A percentile compares a stretch with the other conserved stretches of the same genome.
Evolutionary conservation across 2,113 vertebrate species (phyloP).

Genomic region (Leucopsar rothschildi): DNA sequence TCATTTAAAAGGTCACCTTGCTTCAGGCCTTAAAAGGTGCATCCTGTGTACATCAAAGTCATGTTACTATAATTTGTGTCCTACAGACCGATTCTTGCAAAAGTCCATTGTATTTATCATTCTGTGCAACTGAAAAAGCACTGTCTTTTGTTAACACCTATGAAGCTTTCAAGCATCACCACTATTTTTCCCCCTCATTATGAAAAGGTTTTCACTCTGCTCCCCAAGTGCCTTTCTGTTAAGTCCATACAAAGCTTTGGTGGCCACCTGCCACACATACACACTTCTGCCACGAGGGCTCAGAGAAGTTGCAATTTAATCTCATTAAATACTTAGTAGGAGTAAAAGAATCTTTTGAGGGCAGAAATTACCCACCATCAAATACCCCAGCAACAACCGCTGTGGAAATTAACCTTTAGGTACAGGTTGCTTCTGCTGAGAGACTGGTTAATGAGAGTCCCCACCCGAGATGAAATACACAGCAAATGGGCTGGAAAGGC

Average conservation of each 20-base stretch:
- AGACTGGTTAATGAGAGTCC: constrained; percentile 38
- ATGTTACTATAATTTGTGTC: background rate
- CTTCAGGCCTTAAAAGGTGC: background rate
- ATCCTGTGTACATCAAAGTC: background rate
- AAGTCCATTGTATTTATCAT: constrained; percentile 55
- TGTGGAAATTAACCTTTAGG: constrained; percentile 58
- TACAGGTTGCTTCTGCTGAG: constrained; percentile 27
- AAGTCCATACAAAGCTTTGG: constrained; percentile 47
- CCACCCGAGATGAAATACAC: constrained; percentile 59
- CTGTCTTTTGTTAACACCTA: constrained; percentile 50
- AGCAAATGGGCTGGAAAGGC: constrained; percentile 37
- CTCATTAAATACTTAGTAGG: constrained; percentile 48
- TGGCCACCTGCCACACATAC: constrained; percentile 49
- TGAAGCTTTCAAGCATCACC: constrained; percentile 7
- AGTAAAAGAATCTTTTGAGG: constrained; percentile 52
- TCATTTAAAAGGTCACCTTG: constrained; percentile 12
- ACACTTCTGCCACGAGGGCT: constrained; percentile 18
- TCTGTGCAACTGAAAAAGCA: constrained; percentile 30
- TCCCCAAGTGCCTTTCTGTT: constrained; percentile 33
- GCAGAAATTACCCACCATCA: constrained; percentile 44
- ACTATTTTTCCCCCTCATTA: constrained; percentile 48
- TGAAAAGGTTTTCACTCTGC: constrained; percentile 43
- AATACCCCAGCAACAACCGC: constrained; percentile 42
- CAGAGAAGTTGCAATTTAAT: constrained; percentile 44
- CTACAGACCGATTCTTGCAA: background rate